phyloP scores from a whole-genome alignment of 2,797 vertebrate species.

The Mormyrops boulengeri region DNA sequence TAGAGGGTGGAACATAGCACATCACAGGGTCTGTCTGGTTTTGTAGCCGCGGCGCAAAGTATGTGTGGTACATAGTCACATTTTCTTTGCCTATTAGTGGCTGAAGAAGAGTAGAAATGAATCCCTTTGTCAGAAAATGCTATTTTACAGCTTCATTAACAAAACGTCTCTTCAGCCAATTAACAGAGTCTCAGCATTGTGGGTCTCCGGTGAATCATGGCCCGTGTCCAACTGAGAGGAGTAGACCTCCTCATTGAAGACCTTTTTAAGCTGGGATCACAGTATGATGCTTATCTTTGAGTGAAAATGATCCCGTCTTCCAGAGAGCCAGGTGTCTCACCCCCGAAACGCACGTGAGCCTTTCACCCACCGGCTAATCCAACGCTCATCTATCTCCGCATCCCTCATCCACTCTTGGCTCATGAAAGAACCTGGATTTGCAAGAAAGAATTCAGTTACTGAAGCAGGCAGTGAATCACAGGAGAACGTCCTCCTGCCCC shows the following conservation, averaged over 20 bases:
- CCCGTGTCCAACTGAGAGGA: background rate
- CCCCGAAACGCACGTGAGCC: background rate
- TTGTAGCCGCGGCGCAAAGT: background rate
- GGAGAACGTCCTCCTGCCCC: background rate
- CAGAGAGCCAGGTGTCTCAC: background rate
- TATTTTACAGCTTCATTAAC: background rate
- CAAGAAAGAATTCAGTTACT: slow-evolving; percentile 22
- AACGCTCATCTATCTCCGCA: background rate
- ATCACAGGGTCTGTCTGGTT: background rate
- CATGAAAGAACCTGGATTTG: background rate
- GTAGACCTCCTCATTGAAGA: background rate
- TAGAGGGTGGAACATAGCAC: background rate
- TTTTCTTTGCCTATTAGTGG: background rate
- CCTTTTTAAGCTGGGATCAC: background rate
- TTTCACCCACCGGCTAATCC: background rate
- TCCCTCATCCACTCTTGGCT: background rate
- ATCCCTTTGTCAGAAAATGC: background rate
- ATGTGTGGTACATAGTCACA: background rate
- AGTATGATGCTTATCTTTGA: background rate
- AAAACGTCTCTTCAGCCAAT: background rate
- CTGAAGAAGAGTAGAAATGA: background rate
- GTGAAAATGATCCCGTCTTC: background rate
- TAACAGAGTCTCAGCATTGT: background rate
- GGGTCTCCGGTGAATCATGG: background rate
- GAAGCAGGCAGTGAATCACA: slow-evolving; percentile 25